Base-by-base conservation (phyloP, 2,797 vertebrate species). In the Epinephelus awoara region DNA sequence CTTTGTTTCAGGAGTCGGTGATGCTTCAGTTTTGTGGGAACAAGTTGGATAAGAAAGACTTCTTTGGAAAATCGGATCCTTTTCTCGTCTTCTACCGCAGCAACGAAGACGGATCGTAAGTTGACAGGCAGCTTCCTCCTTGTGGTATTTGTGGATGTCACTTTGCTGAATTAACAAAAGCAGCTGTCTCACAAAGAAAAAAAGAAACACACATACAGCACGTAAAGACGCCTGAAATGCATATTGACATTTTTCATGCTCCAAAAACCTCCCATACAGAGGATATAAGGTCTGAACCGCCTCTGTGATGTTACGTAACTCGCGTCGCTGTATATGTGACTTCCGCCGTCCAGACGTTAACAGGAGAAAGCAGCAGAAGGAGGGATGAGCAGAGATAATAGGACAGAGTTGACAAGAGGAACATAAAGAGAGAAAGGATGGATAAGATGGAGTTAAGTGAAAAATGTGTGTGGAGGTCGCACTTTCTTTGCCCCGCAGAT, bases 41-140 rank as follows among this genome's bases (percentile, higher is more conserved):
- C 93, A 98, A 97, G 85, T 90, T 98, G 87, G 97, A 98, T 84
- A 98, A 98, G 93, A 98, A 98, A 85, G 97, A 98, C 86, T 98
- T 98, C 92, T 98, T 98, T 47, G 97, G 97, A 44, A 98, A 98
- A 89, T 98, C 97, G 0, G 97, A 98, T 87, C 97, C 97, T 5
- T 98, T 98, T 83, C 95, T 98, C 23, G 96, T 98, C 49, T 98
- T 98, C 89, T 96, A 96, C 85, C 94, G 97, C 89, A 98, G 97
- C 82, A 98, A 98, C 63, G 97, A 97, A 91, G 97, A 98, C 70
- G 96, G 97, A 94, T 97, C 97, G 97, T 98, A 92, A 95, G 94
- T 96, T 61, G 63, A 72, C 77, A 25, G 6, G 82, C 61, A 6
- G 25, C 21, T 49, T 59, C 27, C 29, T 59, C 27, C 29, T 27